phyloP scores from a whole-genome alignment of 92 coral and sea anemone genomes.

The Scolanthus callimorphus region DNA sequence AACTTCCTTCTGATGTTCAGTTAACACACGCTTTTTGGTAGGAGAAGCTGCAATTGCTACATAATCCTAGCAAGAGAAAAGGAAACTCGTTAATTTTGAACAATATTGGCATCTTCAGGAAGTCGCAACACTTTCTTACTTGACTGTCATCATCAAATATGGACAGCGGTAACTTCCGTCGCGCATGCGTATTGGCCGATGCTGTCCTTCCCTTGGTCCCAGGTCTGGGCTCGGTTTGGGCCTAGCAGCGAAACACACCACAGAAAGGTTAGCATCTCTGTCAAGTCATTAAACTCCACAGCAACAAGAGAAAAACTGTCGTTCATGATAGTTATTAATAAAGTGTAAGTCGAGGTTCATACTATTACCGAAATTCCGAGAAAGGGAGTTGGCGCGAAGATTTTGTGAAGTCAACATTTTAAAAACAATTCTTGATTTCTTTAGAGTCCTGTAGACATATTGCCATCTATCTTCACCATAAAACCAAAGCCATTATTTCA shows the following conservation, averaged over 20 bases:
- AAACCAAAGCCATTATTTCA: too few relatives aligned
- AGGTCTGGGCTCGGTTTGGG: slow-evolving; percentile 31
- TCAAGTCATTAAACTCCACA: background rate
- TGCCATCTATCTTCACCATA: too few relatives aligned
- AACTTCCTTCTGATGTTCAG: slow-evolving; percentile 97
- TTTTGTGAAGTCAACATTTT: too few relatives aligned
- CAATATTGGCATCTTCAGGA: too few relatives aligned
- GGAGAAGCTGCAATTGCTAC: slow-evolving; percentile 97
- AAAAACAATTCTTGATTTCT: too few relatives aligned
- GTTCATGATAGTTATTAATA: too few relatives aligned
- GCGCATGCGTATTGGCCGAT: slow-evolving; percentile 72
- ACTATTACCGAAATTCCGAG: too few relatives aligned
- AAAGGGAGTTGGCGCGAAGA: too few relatives aligned
- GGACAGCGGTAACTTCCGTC: slow-evolving; percentile 93
- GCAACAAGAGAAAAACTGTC: too few relatives aligned
- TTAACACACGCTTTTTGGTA: slow-evolving; percentile 80
- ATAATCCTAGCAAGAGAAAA: slow-evolving; percentile 51
- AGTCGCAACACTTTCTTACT: too few relatives aligned
- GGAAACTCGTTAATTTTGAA: background rate
- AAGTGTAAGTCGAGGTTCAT: too few relatives aligned
- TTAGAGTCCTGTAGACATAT: too few relatives aligned
- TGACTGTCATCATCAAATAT: slow-evolving; percentile 75
- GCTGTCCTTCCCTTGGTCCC: slow-evolving; percentile 30
- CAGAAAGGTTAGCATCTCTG: background rate
- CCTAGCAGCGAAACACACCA: background rate